Evolutionary conservation across 1,140 invertebrate genomes (phyloP).

Genomic region (Pectinophora gossypiella): DNA sequence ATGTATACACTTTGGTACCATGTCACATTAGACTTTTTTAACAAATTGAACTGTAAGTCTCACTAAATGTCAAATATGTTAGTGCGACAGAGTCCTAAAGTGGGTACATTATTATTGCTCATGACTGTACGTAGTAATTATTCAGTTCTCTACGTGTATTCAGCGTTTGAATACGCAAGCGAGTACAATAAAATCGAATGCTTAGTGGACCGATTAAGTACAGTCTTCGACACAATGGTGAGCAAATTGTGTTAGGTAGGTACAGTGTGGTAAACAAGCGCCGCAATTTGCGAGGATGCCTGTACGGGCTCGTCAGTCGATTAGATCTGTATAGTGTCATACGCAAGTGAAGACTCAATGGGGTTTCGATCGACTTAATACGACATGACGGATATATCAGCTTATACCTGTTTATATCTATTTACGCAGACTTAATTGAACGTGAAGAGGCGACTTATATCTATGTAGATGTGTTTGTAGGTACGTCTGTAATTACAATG

Average conservation of each 20-base stretch:
- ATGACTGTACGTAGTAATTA: too few species aligned
- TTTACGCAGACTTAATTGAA: slow-evolving; percentile 16
- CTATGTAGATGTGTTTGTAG: too few species aligned
- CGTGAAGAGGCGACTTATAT: neutral
- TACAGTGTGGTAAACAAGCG: slow-evolving; percentile 45
- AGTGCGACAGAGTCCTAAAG: too few species aligned
- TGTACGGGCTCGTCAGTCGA: slow-evolving; percentile 25
- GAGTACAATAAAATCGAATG: too few species aligned
- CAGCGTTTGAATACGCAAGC: too few species aligned
- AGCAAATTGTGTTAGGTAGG: slow-evolving; percentile 49
- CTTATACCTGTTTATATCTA: slow-evolving; percentile 6
- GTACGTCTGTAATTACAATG: too few species aligned
- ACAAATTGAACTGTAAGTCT: too few species aligned
- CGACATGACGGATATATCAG: slow-evolving; percentile 20
- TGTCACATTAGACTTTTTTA: too few species aligned
- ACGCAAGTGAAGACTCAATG: slow-evolving; percentile 31
- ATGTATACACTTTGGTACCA: too few species aligned
- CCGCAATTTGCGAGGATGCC: slow-evolving; percentile 39
- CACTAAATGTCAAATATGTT: too few species aligned
- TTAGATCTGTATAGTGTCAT: slow-evolving; percentile 47
- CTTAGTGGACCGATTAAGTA: neutral
- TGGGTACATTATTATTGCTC: too few species aligned
- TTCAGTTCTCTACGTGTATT: too few species aligned
- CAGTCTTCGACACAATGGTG: slow-evolving; percentile 23
- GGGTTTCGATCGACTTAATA: slow-evolving; percentile 30